Evolutionary conservation across 2,113 vertebrate genomes (phyloP), one percentile per base, ranked within the genome.

Genomic region (Geococcyx californianus): DNA sequence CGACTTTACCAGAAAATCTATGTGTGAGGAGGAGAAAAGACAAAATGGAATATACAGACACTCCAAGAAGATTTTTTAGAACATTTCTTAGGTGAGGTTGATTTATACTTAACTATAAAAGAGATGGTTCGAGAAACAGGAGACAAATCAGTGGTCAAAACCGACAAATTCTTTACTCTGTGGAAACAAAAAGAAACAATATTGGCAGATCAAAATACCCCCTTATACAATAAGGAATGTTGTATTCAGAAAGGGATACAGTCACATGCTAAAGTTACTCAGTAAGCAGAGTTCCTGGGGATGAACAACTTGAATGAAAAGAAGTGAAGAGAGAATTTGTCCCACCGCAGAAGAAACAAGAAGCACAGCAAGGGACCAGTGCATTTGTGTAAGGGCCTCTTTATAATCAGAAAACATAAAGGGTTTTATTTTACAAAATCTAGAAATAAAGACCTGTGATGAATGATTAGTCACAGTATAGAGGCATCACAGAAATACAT

Each of bases 1-100:
- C 14, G 9, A 44, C 20, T 56, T 80, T n/a, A 44, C 12, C 6
- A 1, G 68, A 7, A 95, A 76, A 70, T 38, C 5, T 31, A 52
- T 1, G 3, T 25, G 2, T 0, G 1, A 78, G 29, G 4, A 60
- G 4, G 6, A 80, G 36, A 49, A 47, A 23, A 40, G 5, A 7
- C 2, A 26, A 49, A 75, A n/a, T 56, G 18, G 6, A 78, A 58
- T 21, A 79, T 5, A 66, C 2, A 56, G 20, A 38, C 3, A 60
- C 24, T 58, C 8, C 25, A 70, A 21, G 2, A 49, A 3, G 10
- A 45, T 42, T 49, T 60, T 87, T 81, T 10, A 81, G 64, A 51
- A 13, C 4, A 36, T 44, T 67, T 76, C 13, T 72, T 52, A 52
- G 12, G 11, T 68, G 34, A 75, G 3, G 3, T 7, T 82, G 20